These are phyloP conservation scores for Xiphophorus couchianus DNA, from an alignment of 2,113 vertebrate species.

Conservation along the genomic window DNA sequence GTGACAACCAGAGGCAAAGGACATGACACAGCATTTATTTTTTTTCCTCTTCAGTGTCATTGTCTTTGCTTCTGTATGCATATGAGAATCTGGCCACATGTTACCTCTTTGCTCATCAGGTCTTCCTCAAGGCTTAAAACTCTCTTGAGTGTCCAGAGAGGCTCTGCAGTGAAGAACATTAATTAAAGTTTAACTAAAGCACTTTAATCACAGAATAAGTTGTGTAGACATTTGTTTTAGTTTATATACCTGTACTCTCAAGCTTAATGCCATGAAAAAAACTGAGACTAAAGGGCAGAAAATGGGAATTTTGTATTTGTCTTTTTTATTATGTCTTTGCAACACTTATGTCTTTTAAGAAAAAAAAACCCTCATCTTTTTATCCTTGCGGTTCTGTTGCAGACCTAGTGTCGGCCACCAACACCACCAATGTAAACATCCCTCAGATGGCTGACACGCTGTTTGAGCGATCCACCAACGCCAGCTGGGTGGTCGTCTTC, in stretches of 20 bases:
- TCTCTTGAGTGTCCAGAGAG: conserved; percentile 29
- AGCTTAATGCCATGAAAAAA: background rate
- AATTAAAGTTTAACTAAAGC: conserved; percentile 53
- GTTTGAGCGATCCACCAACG: conserved; percentile 84
- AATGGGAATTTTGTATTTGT: background rate
- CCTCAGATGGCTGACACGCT: conserved; percentile 90
- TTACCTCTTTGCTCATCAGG: conserved; percentile 38
- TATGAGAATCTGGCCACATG: conserved; percentile 21
- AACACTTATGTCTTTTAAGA: background rate
- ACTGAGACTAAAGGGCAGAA: background rate
- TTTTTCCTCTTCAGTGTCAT: conserved; percentile 34
- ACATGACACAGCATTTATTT: conserved; percentile 56
- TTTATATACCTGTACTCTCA: background rate
- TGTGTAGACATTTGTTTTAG: conserved; percentile 1
- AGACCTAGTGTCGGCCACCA: conserved; percentile 98
- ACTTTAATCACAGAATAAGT: conserved; percentile 9
- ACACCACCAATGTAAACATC: conserved; percentile 99
- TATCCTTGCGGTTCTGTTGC: conserved; percentile 44
- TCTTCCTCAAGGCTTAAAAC: conserved; percentile 29
- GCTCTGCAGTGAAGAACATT: conserved; percentile 39
- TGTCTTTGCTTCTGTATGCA: conserved; percentile 20
- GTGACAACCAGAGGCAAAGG: conserved; percentile 17
- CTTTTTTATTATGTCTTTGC: background rate
- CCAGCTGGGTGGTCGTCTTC: conserved; percentile 99
- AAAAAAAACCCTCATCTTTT: background rate